Evolutionary conservation across 2,797 vertebrate genomes (phyloP).

Genomic region (Muscicapa striata): DNA sequence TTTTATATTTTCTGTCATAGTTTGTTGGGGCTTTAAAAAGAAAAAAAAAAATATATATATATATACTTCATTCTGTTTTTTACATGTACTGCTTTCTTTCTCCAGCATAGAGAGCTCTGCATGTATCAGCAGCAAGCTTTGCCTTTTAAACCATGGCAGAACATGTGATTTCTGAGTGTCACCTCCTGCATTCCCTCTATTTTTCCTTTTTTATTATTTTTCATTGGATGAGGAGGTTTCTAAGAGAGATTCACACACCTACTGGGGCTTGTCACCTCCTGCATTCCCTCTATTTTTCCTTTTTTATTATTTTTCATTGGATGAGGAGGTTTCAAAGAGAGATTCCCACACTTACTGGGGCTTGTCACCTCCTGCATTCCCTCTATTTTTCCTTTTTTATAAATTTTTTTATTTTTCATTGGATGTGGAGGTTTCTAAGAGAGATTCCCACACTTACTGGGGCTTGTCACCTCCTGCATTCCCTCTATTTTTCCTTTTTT

Average conservation of each 20-base stretch:
- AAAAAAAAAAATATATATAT: too few relatives aligned
- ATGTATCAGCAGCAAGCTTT: not conserved
- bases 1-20: not conserved
- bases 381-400: too few relatives aligned
- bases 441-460: too few relatives aligned
- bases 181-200: not conserved
- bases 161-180: not conserved
- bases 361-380: not conserved
- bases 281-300: too few relatives aligned
- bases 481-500: not conserved
- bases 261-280: conserved; percentile 58
- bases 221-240: not conserved
- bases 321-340: too few relatives aligned
- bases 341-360: conserved; percentile 53
- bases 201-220: not conserved
- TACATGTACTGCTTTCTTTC: fast-evolving
- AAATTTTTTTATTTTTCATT: too few relatives aligned
- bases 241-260: not conserved
- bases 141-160: not conserved
- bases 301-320: too few relatives aligned
- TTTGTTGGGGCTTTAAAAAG: not conserved
- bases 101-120: not conserved
- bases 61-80: not conserved
- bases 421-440: too few relatives aligned
- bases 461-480: not conserved